Conservation (phyloP, 2,797 vertebrate genomes). For the Erithacus rubecula region DNA sequence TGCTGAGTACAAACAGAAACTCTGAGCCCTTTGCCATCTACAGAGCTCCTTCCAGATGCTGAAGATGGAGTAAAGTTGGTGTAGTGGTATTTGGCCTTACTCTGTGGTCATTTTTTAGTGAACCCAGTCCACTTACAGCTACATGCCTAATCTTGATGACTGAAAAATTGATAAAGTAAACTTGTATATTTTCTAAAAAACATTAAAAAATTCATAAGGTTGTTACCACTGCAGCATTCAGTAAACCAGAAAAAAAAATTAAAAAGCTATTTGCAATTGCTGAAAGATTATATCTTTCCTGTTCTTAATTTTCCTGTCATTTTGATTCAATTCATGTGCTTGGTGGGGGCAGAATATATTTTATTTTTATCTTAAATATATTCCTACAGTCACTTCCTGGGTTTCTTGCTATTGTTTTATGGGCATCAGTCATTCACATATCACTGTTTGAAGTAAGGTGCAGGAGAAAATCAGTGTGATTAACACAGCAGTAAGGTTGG, state of each 20-base stretch:
- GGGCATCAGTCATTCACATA: not conserved
- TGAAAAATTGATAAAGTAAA: not conserved
- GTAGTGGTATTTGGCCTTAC: not conserved
- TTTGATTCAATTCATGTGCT: not conserved
- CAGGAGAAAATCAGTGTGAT: constrained; percentile 35
- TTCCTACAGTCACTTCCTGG: not conserved
- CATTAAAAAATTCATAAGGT: not conserved
- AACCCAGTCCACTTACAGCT: not conserved
- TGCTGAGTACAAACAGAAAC: not conserved
- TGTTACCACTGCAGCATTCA: not conserved
- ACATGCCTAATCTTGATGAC: not conserved
- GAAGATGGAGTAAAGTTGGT: not conserved
- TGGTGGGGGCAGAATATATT: not conserved
- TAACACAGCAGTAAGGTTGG: constrained; percentile 21
- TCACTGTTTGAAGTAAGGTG: constrained; percentile 1
- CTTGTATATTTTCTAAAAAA: not conserved
- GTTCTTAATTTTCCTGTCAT: not conserved
- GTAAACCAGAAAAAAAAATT: not conserved
- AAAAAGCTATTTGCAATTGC: rapidly evolving
- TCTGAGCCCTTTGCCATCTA: not conserved
- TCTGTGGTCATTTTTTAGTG: not conserved
- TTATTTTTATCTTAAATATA: not conserved
- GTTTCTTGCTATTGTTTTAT: not conserved
- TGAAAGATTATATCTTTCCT: not conserved
- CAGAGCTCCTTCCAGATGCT: not conserved